Evolutionary conservation across 2,797 vertebrate genomes (phyloP).

Genomic region (Loriculus beryllinus): DNA sequence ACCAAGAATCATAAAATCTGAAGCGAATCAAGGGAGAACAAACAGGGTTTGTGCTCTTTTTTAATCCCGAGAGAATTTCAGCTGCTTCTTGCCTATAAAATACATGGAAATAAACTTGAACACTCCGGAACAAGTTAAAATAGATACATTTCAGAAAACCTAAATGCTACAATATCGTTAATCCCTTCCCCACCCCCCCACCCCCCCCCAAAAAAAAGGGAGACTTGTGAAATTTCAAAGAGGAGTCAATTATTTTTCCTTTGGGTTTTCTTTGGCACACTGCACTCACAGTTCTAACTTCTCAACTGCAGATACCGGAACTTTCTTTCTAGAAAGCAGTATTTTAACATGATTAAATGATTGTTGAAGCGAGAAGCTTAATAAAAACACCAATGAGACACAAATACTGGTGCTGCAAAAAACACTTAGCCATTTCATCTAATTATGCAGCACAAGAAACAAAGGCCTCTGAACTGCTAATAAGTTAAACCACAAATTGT

Average conservation of each 20-base stretch:
- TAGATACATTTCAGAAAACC: neutral
- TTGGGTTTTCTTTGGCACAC: neutral
- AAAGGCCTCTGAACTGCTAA: neutral
- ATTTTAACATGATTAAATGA: neutral
- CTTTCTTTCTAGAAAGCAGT: neutral
- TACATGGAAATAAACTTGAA: neutral
- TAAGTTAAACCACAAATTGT: neutral
- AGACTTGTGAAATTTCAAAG: neutral
- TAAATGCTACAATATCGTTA: neutral
- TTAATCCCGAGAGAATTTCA: neutral
- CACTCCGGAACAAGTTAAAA: neutral
- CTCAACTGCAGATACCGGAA: neutral
- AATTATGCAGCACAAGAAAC: neutral
- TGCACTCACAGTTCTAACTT: neutral
- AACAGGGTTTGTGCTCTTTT: neutral
- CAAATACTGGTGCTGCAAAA: neutral
- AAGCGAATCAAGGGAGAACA: neutral
- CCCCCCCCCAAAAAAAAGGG: fast-evolving
- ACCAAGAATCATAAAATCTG: neutral
- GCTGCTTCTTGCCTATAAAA: neutral
- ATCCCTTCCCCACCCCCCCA: neutral
- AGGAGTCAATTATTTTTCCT: neutral
- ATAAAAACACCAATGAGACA: neutral
- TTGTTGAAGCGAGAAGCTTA: neutral
- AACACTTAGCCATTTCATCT: neutral